Base-by-base conservation (phyloP, 1,140 invertebrate genomes). In the Drosophila hydei region DNA sequence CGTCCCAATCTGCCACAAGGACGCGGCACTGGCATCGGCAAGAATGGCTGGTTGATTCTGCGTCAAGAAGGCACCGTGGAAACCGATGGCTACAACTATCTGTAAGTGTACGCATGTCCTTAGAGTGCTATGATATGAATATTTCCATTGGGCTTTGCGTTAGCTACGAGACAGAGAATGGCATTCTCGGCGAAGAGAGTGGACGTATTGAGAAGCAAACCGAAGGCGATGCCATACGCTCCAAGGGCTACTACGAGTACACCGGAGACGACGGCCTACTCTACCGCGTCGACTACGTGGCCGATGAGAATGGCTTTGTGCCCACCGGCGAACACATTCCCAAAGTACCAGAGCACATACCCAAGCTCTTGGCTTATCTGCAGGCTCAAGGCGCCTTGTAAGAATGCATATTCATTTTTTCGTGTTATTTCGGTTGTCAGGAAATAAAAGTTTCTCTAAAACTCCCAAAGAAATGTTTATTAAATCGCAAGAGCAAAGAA, bases 261-360 rank as follows among this genome's bases (percentile, higher is more conserved):
- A 94, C 94, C 0, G 91, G 91, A 1, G 91, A 91, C 47, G 90
- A 91, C 73, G 91, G 91, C 8, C 42, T 77, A 5, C 73, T 91
- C 25, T 91, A 91, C 55, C 92, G 93, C 9, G 94, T 96, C 42
- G 94, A 95, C 68, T 97, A 97, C 91, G 95, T 94, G 18, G 96
- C 96, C 74, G 96, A 97, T 79, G 96, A 97, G 79, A 95, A 95
- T 75, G 97, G 97, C 30, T 97, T 97, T 94, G 94, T 95, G 70
- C 94, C 96, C 5, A 92, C 92, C 72, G 96, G 96, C 12, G 95
- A 95, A 75, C 96, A 97, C 91, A 93, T 97, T 75, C 96, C 96
- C 12, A 96, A 95, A 6, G 60, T 77, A 6, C 90, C 90, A 0
- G 80, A 75, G 2, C 48, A 90, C 38, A 75, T 91, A 38, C 72